Percentiles rank a stretch among this genome's conserved stretches.
Conservation (phyloP, 2,797 vertebrate species). For the Rhabdomys pumilio region DNA sequence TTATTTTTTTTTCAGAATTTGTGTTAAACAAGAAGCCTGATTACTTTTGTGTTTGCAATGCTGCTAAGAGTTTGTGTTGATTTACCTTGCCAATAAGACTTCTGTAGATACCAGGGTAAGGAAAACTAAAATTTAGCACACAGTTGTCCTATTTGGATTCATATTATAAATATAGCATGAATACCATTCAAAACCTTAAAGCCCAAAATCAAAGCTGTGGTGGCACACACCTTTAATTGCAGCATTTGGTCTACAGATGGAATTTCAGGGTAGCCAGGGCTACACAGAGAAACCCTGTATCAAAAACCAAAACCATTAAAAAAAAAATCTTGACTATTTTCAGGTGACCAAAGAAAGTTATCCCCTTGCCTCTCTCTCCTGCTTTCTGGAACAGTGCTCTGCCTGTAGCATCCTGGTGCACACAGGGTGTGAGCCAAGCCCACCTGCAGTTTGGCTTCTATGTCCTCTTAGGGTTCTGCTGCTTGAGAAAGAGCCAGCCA, state of each 20-base stretch:
- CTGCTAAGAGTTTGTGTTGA: slow-evolving; percentile 53
- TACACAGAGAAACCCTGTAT: background rate
- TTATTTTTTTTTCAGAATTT: slow-evolving; percentile 69
- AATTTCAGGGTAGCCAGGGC: background rate
- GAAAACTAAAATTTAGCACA: slow-evolving; percentile 10
- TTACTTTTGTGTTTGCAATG: slow-evolving; percentile 34
- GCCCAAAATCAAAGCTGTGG: background rate
- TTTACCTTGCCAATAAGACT: slow-evolving; percentile 33
- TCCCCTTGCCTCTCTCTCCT: background rate
- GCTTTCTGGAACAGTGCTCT: background rate
- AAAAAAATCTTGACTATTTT: slow-evolving; percentile 27
- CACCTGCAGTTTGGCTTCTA: background rate
- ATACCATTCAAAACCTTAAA: background rate
- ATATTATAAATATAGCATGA: background rate
- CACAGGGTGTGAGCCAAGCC: background rate
- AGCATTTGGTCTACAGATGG: background rate
- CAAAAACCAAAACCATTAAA: background rate
- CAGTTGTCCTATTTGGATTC: slow-evolving; percentile 38
- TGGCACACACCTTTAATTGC: background rate
- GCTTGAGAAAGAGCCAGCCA: background rate
- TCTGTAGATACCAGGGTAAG: background rate
- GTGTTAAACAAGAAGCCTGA: slow-evolving; percentile 55
- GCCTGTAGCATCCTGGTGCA: background rate
- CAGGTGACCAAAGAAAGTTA: slow-evolving; percentile 31
- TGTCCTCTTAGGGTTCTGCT: slow-evolving; percentile 44